Evolutionary conservation across 2,888 invertebrate species (phyloP).

Genomic region (Lochmaea capreae): DNA sequence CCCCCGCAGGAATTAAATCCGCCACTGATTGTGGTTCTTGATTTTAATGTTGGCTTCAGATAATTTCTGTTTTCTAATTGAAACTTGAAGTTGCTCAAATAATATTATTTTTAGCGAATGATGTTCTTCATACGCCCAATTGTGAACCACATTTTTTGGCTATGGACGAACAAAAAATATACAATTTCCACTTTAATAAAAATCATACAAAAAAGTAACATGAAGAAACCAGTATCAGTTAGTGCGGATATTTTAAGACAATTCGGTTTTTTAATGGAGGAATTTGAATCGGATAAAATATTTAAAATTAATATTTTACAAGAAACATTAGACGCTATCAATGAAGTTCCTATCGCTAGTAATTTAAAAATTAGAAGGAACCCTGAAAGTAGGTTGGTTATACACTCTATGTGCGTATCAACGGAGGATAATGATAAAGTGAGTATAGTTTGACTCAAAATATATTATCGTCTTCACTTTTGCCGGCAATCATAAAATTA

Average conservation of each 20-base stretch:
- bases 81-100: not conserved
- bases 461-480: too few species aligned
- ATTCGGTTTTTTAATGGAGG: constrained; percentile 42
- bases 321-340: constrained; percentile 45
- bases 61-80: too few species aligned
- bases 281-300: constrained; percentile 37
- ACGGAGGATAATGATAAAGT: constrained; percentile 49
- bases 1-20: too few species aligned
- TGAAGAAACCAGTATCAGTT: constrained; percentile 53
- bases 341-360: constrained; percentile 28
- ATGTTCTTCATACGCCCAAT: constrained; percentile 42
- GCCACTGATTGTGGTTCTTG: not conserved
- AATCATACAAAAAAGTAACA: constrained; percentile 53
- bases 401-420: constrained; percentile 53
- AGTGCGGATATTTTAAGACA: constrained; percentile 47
- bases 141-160: constrained; percentile 29
- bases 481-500: too few species aligned
- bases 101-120: constrained; percentile 42
- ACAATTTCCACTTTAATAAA: constrained; percentile 40
- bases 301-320: constrained; percentile 49
- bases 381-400: constrained; percentile 54
- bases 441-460: too few species aligned
- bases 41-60: not conserved
- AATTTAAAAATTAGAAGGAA: constrained; percentile 52
- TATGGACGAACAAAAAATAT: constrained; percentile 38